A percentile compares a stretch with the other conserved stretches of the same genome.
Conservation (phyloP, 2,888 invertebrate species). For the Epistrophe grossulariae region DNA sequence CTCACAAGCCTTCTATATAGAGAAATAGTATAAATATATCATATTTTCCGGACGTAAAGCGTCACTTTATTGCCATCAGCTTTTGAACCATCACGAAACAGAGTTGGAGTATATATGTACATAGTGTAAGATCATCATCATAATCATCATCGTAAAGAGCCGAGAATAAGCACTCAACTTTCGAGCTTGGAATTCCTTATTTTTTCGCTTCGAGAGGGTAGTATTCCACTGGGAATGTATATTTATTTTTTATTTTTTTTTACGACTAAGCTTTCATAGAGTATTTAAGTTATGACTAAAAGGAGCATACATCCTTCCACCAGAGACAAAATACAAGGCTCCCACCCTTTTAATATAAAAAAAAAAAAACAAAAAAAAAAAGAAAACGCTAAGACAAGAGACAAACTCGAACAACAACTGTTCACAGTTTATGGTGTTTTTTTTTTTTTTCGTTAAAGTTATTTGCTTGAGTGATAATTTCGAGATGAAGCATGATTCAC, state of each 20-base stretch:
- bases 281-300: conserved; percentile 57
- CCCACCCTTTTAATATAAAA: conserved; percentile 52
- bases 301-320: conserved; percentile 30
- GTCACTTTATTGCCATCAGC: conserved; percentile 31
- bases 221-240: conserved; percentile 56
- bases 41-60: conserved; percentile 24
- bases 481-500: conserved; percentile 66
- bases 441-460: conserved; percentile 48
- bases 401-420: conserved; percentile 40
- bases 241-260: conserved; percentile 31
- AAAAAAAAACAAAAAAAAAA: conserved; percentile 1
- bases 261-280: conserved; percentile 61
- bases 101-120: not conserved
- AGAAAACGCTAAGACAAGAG: conserved; percentile 4
- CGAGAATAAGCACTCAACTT: conserved; percentile 51
- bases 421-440: conserved; percentile 45
- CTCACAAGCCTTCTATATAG: not conserved
- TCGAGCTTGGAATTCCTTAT: conserved; percentile 33
- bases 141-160: conserved; percentile 48
- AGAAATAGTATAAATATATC: not conserved
- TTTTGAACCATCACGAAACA: not conserved
- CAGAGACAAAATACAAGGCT: not conserved
- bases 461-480: conserved; percentile 75
- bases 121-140: conserved; percentile 21
- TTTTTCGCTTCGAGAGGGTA: conserved; percentile 17